Evolutionary conservation across 2,797 vertebrate genomes (phyloP).

Genomic region (Labeo calbasu): DNA sequence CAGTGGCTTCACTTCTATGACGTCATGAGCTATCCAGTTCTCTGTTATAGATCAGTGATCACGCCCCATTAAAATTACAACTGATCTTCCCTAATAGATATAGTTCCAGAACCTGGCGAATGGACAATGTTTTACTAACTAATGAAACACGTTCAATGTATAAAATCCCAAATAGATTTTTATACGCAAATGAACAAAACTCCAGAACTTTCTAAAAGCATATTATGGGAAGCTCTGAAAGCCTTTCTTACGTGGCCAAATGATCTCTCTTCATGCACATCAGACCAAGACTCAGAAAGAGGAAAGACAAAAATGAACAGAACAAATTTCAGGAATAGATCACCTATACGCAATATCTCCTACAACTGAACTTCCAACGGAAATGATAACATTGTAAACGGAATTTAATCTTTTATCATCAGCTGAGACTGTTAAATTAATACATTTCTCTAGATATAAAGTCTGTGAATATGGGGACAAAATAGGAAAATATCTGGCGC

Average conservation of each 20-base stretch:
- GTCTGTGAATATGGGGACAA: not conserved
- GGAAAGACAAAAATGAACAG: not conserved
- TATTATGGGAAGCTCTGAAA: constrained; percentile 1
- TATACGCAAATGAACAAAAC: not conserved
- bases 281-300: not conserved
- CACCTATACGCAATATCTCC: not conserved
- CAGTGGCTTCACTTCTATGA: no score
- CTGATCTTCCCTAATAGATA: not conserved
- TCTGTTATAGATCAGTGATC: not conserved
- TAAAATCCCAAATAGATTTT: not conserved
- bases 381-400: not conserved
- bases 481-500: not conserved
- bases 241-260: not conserved
- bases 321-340: not conserved
- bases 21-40: no score
- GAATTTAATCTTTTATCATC: constrained; percentile 4
- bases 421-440: not conserved
- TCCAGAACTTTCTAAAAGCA: not conserved
- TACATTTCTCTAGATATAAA: not conserved
- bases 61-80: not conserved
- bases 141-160: not conserved
- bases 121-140: not conserved
- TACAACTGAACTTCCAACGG: not conserved
- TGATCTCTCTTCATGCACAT: not conserved
- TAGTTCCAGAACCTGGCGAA: not conserved